Conservation (phyloP, 2,888 invertebrate genomes). For the Eupithecia insigniata region DNA sequence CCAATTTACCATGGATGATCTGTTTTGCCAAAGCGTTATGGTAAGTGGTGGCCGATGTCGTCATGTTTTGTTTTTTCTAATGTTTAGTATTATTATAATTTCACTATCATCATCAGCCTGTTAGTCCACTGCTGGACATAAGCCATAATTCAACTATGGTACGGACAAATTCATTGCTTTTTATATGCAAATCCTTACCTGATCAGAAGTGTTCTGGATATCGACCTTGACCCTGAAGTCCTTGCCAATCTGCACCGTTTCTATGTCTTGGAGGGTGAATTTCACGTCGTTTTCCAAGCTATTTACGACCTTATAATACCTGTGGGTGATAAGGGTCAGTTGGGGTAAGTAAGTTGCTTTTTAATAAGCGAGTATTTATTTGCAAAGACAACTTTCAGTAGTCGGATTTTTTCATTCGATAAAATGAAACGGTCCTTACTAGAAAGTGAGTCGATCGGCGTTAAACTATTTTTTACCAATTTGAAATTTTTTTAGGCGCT, state of each 20-base stretch:
- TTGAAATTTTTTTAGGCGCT: background rate
- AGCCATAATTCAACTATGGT: background rate
- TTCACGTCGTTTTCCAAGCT: slow-evolving; percentile 84
- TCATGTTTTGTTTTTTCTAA: too few relatives aligned
- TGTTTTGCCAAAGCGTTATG: background rate
- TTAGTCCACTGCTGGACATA: too few relatives aligned
- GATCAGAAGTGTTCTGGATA: slow-evolving; percentile 85
- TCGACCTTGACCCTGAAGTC: slow-evolving; percentile 87
- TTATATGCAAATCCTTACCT: slow-evolving; percentile 57
- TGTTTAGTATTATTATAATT: too few relatives aligned
- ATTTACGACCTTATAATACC: slow-evolving; percentile 86
- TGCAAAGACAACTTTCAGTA: background rate
- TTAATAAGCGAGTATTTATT: background rate
- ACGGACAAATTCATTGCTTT: background rate
- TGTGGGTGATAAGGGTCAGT: slow-evolving; percentile 44
- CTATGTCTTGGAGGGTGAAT: slow-evolving; percentile 87
- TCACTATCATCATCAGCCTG: too few relatives aligned
- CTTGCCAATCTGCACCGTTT: slow-evolving; percentile 88
- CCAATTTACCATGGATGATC: too few relatives aligned
- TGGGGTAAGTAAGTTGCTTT: background rate
- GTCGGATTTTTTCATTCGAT: background rate
- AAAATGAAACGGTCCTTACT: background rate
- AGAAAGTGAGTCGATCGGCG: background rate
- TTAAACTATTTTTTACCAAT: background rate
- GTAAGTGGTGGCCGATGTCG: too few relatives aligned